Percentiles rank a stretch among this genome's conserved stretches.
These are phyloP conservation scores for Ictalurus furcatus DNA, from an alignment of 2,113 vertebrate genomes.

Conservation along the genomic window DNA sequence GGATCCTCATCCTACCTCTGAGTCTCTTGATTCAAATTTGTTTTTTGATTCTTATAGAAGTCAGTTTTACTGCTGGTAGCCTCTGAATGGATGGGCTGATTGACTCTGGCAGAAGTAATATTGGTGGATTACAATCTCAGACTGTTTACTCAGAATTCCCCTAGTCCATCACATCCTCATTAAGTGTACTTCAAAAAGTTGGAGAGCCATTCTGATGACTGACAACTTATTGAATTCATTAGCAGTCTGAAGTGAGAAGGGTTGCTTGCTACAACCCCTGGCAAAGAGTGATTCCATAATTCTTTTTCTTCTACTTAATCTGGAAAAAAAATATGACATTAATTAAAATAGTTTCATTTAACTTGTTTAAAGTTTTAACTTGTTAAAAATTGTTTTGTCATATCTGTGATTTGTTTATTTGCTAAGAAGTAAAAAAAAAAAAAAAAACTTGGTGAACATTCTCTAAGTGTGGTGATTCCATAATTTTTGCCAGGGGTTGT, in stretches of 20 bases:
- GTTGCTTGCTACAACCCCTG: neutral
- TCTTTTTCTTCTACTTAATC: too few relatives aligned
- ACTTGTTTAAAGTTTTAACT: too few relatives aligned
- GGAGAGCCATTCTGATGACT: slow-evolving; percentile 24
- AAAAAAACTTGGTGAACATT: too few relatives aligned
- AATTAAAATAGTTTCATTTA: too few relatives aligned
- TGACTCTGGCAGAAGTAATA: slow-evolving; percentile 26
- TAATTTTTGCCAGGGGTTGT: too few relatives aligned
- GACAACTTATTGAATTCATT: slow-evolving; percentile 44
- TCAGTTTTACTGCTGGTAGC: slow-evolving; percentile 9
- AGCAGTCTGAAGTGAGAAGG: slow-evolving; percentile 7
- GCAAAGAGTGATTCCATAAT: too few relatives aligned
- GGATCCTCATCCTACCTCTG: neutral
- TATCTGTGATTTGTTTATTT: too few relatives aligned
- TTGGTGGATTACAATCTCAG: slow-evolving; percentile 19
- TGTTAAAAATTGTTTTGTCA: too few relatives aligned
- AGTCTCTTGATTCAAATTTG: neutral
- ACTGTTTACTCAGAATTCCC: slow-evolving; percentile 32
- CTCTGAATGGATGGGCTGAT: neutral
- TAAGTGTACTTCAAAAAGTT: slow-evolving; percentile 20
- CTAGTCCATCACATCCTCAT: slow-evolving; percentile 18
- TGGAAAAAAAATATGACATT: too few relatives aligned
- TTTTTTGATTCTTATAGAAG: slow-evolving; percentile 6
- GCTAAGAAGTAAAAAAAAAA: too few relatives aligned
- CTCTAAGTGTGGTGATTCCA: too few relatives aligned